Base-by-base conservation (phyloP, 1,140 invertebrate species). In the Aphis gossypii region DNA sequence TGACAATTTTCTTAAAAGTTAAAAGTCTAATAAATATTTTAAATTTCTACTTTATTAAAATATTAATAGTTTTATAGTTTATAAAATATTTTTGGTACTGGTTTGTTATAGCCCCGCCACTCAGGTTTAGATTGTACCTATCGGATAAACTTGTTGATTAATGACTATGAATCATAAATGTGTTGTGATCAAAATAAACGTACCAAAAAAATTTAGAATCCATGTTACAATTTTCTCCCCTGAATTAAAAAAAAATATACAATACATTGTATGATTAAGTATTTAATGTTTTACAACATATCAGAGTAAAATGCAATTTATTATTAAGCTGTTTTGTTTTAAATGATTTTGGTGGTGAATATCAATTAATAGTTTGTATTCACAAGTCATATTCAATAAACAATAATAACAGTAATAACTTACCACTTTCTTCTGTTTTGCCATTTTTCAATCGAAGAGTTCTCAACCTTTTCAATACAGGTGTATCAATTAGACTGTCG, bases 391-490 rank as follows among this genome's bases (percentile, higher is more conserved):
- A 76, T n/a, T n/a, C n/a, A 76, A 7, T 76, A 18, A 76, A 76
- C 14, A 18, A n/a, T 68, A n/a, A 68, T 68, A 30, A 18, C 14
- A 35, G 60, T n/a, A 4, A 35, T n/a, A 6, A 68, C 56, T 35
- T 44, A 48, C 92, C 90, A n/a, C 94, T 87, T 90, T 94, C 93
- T 89, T 90, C 76, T n/a, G 86, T 93, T 60, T 38, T 46, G 6
- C 93, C 46, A 51, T 94, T 90, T 76, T 76, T 76, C 60, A 76
- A 76, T 46, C 93, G 87, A 14, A 93, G 38, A 92, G 96, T 96
- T 95, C 98, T 98, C 25, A 99, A 95, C 94, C 97, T 96, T 93
- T 96, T 95, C 87, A 98, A 96, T 88, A 98, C 97, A 94, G 97
- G 96, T 93, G 97, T 96, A 87, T 96, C 96, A 0, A 97, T 96